These are phyloP conservation scores for Mesitornis unicolor DNA, from an alignment of 2,113 vertebrate species.

Conservation along the genomic window DNA sequence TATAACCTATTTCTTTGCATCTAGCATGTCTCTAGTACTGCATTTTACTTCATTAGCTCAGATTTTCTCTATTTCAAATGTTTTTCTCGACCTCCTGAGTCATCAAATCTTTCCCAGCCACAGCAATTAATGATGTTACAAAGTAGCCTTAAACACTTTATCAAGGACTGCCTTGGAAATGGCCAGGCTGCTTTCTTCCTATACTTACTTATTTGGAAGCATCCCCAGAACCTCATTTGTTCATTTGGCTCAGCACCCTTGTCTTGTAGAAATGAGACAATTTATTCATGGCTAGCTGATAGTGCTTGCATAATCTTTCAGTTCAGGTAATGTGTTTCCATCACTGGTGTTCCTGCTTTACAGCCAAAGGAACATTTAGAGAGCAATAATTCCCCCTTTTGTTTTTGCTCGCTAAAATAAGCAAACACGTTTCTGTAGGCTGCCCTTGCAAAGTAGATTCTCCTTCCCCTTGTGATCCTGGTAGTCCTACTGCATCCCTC, in stretches of 20 bases:
- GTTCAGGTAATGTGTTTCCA: background rate
- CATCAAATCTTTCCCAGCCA: background rate
- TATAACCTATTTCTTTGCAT: background rate
- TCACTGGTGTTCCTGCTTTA: background rate
- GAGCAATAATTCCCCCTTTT: background rate
- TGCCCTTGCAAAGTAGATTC: background rate
- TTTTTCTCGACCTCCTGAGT: background rate
- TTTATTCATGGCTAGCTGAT: background rate
- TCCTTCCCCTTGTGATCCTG: accelerated
- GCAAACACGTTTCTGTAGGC: background rate
- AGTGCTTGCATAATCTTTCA: background rate
- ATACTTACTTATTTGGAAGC: accelerated
- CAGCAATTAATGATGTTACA: background rate
- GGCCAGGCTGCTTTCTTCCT: background rate
- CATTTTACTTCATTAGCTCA: background rate
- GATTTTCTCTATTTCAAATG: background rate
- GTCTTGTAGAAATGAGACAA: background rate
- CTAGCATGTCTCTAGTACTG: background rate
- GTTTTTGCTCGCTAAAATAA: background rate
- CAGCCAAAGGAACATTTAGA: background rate
- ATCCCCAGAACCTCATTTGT: background rate
- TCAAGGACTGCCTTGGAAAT: background rate
- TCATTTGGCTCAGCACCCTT: background rate
- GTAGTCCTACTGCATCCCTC: background rate
- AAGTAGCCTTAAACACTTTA: background rate